phyloP scores from a whole-genome alignment of 2,113 vertebrate genomes.

The Promerops cafer region DNA sequence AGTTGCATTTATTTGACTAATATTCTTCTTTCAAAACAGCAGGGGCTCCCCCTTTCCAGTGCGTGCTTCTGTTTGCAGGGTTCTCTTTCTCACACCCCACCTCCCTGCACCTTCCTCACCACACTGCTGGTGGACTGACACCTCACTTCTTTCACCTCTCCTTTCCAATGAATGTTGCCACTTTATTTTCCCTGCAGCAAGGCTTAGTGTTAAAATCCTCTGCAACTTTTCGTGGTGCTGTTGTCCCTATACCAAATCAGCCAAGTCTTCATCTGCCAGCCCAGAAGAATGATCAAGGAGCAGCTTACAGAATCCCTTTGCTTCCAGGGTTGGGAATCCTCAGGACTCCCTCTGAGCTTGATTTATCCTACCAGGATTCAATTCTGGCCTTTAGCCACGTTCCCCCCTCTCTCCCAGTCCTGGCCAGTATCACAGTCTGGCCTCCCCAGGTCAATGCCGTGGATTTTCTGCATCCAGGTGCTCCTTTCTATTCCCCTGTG shows the following conservation, averaged over 20 bases:
- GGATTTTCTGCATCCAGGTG: conserved; percentile 62
- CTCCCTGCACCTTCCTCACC: not conserved
- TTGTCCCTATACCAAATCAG: conserved; percentile 32
- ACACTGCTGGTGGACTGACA: not conserved
- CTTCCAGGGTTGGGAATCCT: not conserved
- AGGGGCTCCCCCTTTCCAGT: not conserved
- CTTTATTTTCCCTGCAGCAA: conserved; percentile 2
- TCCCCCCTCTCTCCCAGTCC: not conserved
- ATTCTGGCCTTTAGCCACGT: conserved; percentile 15
- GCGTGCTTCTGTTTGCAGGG: not conserved
- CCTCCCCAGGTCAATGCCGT: conserved; percentile 33
- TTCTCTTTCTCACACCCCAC: not conserved
- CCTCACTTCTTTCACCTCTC: conserved; percentile 21
- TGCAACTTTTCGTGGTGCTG: not conserved
- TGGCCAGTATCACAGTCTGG: not conserved
- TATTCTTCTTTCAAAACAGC: not conserved
- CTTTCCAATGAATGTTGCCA: conserved; percentile 2
- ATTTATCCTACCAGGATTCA: conserved; percentile 35
- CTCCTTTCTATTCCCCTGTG: conserved; percentile 18
- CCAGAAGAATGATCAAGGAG: not conserved
- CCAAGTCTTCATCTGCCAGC: not conserved
- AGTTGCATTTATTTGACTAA: conserved; percentile 5
- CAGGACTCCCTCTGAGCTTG: conserved; percentile 4
- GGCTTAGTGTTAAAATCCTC: conserved; percentile 4
- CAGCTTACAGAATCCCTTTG: not conserved